A percentile compares a stretch with the other conserved stretches of the same genome.
These are phyloP conservation scores for Tanypteryx hageni DNA, from an alignment of 2,888 invertebrate genomes.

Conservation along the genomic window DNA sequence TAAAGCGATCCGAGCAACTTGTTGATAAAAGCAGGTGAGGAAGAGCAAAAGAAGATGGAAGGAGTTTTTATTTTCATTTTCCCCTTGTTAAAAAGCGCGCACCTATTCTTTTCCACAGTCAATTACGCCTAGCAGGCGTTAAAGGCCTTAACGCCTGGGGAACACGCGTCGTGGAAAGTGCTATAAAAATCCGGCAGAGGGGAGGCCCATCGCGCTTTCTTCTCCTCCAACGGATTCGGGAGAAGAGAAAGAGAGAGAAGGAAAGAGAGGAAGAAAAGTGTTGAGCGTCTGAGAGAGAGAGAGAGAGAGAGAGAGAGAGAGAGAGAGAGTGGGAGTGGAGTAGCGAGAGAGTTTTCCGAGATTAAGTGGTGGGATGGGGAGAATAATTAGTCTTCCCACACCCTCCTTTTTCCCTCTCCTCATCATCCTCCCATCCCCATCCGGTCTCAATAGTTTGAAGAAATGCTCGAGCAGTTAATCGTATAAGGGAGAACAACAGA, in stretches of 20 bases:
- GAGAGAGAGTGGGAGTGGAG: neutral
- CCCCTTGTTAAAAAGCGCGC: slow-evolving; percentile 44
- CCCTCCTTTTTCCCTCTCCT: neutral
- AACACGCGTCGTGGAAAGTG: slow-evolving; percentile 61
- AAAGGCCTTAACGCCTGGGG: slow-evolving; percentile 60
- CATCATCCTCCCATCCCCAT: neutral
- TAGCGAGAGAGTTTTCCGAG: slow-evolving; percentile 47
- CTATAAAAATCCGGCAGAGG: slow-evolving; percentile 59
- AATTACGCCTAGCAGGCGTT: slow-evolving; percentile 55
- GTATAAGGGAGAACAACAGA: slow-evolving; percentile 47
- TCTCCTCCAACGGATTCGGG: slow-evolving; percentile 34
- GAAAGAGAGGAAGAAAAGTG: neutral
- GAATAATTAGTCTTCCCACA: slow-evolving; percentile 45
- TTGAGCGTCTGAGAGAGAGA: neutral
- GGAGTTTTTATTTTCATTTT: neutral
- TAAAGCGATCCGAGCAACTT: slow-evolving; percentile 42
- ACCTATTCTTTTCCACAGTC: slow-evolving; percentile 64
- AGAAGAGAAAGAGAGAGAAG: neutral
- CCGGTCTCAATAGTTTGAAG: slow-evolving; percentile 54
- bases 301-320: neutral
- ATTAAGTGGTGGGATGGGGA: slow-evolving; percentile 58
- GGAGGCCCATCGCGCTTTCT: slow-evolving; percentile 56
- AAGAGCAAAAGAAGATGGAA: neutral
- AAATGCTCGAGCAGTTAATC: slow-evolving; percentile 59
- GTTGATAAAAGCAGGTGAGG: slow-evolving; percentile 39